Evolutionary conservation across 1,140 invertebrate genomes (phyloP), one percentile per base, ranked within the genome.

Genomic region (Dolichoris vasculosae): DNA sequence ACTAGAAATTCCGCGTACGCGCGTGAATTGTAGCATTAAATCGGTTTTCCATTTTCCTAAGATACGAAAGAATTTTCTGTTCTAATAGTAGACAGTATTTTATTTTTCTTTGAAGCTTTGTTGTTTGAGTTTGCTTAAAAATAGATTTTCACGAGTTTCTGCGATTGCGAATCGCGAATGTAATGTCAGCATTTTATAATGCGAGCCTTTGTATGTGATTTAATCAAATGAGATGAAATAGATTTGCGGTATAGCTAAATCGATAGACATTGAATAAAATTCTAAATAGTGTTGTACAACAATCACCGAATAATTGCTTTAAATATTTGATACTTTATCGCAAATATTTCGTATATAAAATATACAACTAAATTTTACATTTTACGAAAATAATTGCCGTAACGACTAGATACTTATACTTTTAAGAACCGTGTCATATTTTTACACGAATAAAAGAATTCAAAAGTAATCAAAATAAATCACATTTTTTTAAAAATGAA

Each of bases 31-130:
- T 71, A 78, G 51, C 71, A 35, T 51, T 59, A 55, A 85, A 82
- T 86, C 80, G 73, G 46, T 77, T 86, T 86, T 82, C 80, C 79
- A 86, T 82, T 82, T 85, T 81, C 77, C 23, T 63, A 67, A 81
- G 40, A 76, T 85, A 13, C 51, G 9, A 11, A 76, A 55, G 7
- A 26, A 51, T 71, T 82, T 55, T 73, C 32, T 59, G 46, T n/a
- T 30, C 30, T 76, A 76, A 76, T 51, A 43, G 2, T 13, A n/a
- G 38, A 38, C 20, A 20, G 23, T 6, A 43, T 73, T 26, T 20
- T 69, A 69, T 69, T 69, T 69, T 38, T 13, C 67, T 20, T 38
- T 32, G 2, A 38, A 35, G 20, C 32, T 32, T 69, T 40, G 30
- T 23, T 69, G 13, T 23, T 69, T 38, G 30, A 69, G 23, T 32